Evolutionary conservation across 1,140 invertebrate genomes (phyloP), one percentile per base, ranked within the genome.

Genomic region (Drosophila lacertosa): DNA sequence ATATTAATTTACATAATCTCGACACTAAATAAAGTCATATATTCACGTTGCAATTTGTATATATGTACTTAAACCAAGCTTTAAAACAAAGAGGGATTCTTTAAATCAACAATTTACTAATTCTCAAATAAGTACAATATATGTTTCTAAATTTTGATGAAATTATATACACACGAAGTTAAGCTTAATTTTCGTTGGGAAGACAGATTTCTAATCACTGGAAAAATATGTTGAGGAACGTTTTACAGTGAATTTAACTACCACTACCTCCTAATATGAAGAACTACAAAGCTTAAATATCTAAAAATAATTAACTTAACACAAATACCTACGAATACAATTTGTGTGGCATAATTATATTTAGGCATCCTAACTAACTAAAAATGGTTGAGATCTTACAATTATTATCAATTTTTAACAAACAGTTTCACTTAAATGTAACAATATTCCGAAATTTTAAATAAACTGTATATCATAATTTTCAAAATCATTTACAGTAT

Each of bases 381-480:
- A 76, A 66, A 70, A 48, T 39, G 48, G 65, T 62, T 89, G 82
- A 88, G 82, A 88, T 88, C 82, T 89, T 88, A 78, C 74, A 70
- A 67, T 50, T 50, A 54, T 15, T 42, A 24, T 15, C 32, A 29
- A 10, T 32, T 29, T 11, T 55, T 60, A 32, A 26, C 15, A 35
- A 53, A 68, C 35, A 74, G 35, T 63, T 35, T 74, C 70, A 64
- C 77, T 66, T 18, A 42, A 15, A 7, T 10, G 44, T 48, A 5
- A n/a, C n/a, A 11, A n/a, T 18, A 50, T 11, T 22, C 2, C 33
- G 37, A n/a, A 37, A 15, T 26, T 11, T 70, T 29, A 89, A 59
- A 91, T 91, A 29, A 91, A 90, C 58, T 84, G 76, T 39, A 69
- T 63, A 32, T 86, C 74, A 37, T 89, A 89, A 68, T 91, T 80